Percentiles rank a stretch among this genome's conserved stretches.
Conservation (phyloP, 2,797 vertebrate genomes). For the Argentina silus region DNA sequence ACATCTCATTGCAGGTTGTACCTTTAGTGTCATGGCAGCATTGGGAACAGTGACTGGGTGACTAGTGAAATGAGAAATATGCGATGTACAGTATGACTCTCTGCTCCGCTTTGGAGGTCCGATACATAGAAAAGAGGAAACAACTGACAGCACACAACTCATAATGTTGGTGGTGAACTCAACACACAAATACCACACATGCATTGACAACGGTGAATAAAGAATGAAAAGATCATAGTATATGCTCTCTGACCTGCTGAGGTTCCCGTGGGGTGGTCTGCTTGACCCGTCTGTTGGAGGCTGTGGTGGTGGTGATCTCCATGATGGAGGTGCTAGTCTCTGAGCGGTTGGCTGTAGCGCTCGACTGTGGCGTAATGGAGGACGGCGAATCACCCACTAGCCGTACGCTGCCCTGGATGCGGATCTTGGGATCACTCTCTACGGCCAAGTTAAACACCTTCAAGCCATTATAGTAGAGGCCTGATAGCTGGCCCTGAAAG, state of each 20-base stretch:
- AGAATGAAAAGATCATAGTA: background rate
- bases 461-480: constrained; percentile 99
- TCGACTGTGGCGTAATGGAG: constrained; percentile 96
- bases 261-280: constrained; percentile 89
- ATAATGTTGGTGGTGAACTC: too few species aligned
- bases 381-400: constrained; percentile 95
- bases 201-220: too few species aligned
- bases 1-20: background rate
- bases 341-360: constrained; percentile 93
- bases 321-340: constrained; percentile 96
- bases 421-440: constrained; percentile 94
- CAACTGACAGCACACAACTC: too few species aligned
- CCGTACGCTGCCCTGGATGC: constrained; percentile 94
- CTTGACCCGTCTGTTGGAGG: constrained; percentile 89
- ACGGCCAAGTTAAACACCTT: constrained; percentile 99
- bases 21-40: background rate
- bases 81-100: background rate
- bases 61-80: background rate
- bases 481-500: constrained; percentile 99
- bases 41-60: background rate
- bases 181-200: too few species aligned
- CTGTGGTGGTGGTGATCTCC: constrained; percentile 91
- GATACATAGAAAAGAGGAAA: too few species aligned
- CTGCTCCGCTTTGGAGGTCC: too few species aligned
- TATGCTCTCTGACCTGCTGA: constrained; percentile 82